phyloP scores from a whole-genome alignment of 2,888 invertebrate genomes.

The Euzophera pinguis region DNA sequence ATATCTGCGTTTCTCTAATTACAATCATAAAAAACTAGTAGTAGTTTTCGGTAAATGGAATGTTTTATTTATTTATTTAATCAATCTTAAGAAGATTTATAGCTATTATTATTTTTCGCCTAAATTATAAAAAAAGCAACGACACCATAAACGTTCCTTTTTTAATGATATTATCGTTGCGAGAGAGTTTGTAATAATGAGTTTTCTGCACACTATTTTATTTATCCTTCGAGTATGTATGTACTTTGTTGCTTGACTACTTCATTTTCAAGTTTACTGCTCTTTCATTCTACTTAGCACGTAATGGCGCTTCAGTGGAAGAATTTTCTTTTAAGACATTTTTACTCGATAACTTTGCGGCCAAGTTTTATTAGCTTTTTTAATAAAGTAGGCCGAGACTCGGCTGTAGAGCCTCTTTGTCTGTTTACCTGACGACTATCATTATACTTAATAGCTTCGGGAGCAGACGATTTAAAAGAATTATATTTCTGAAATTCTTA shows the following conservation, averaged over 20 bases:
- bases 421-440: slow-evolving; percentile 21
- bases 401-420: slow-evolving; percentile 17
- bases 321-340: slow-evolving; percentile 9
- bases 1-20: too few relatives aligned
- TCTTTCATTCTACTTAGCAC: slow-evolving; percentile 5
- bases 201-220: neutral
- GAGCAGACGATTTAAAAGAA: slow-evolving; percentile 22
- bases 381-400: slow-evolving; percentile 23
- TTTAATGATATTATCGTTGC: too few relatives aligned
- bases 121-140: too few relatives aligned
- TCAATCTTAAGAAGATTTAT: too few relatives aligned
- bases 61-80: too few relatives aligned
- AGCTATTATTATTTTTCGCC: too few relatives aligned
- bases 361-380: slow-evolving; percentile 28
- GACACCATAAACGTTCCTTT: too few relatives aligned
- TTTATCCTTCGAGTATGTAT: neutral
- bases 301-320: slow-evolving; percentile 1
- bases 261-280: neutral
- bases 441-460: slow-evolving; percentile 27
- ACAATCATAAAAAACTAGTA: too few relatives aligned
- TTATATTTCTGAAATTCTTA: neutral
- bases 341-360: slow-evolving; percentile 14
- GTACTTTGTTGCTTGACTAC: neutral
- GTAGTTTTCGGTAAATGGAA: too few relatives aligned
- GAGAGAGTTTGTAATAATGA: too few relatives aligned